phyloP scores from a whole-genome alignment of 2,113 vertebrate genomes.

The Melanostigma gelatinosum region DNA sequence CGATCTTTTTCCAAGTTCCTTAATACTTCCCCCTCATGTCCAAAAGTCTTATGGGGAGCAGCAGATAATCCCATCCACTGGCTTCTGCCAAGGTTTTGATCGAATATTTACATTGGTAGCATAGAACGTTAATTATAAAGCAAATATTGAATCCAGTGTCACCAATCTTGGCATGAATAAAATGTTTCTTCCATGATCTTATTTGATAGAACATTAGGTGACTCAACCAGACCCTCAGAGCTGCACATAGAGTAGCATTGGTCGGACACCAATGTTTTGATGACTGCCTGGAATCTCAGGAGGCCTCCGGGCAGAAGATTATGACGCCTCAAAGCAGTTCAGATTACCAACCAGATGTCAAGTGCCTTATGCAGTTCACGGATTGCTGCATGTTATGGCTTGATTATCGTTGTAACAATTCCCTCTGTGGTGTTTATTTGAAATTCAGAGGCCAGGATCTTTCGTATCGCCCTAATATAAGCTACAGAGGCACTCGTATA shows the following conservation, averaged over 20 bases:
- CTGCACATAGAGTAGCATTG: conserved; percentile 16
- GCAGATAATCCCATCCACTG: conserved; percentile 13
- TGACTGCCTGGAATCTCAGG: conserved; percentile 46
- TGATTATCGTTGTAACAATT: conserved; percentile 40
- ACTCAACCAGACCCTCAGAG: conserved; percentile 5
- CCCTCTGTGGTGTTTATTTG: conserved; percentile 20
- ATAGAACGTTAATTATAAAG: neutral
- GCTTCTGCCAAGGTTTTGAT: conserved; percentile 6
- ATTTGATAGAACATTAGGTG: neutral
- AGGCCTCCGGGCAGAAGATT: conserved; percentile 43
- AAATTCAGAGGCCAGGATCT: conserved; percentile 39
- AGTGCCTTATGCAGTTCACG: conserved; percentile 45
- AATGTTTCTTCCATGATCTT: neutral
- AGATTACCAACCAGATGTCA: conserved; percentile 65
- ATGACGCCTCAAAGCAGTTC: conserved; percentile 39
- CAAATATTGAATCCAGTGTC: conserved; percentile 5
- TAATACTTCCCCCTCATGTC: conserved; percentile 40
- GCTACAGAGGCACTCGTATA: conserved; percentile 8
- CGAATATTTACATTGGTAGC: neutral
- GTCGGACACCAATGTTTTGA: conserved; percentile 58
- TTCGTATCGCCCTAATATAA: neutral
- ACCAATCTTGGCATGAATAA: neutral
- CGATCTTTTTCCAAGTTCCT: conserved; percentile 40
- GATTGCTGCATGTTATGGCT: conserved; percentile 51
- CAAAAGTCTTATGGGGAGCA: conserved; percentile 12